A percentile compares a stretch with the other conserved stretches of the same genome.
phyloP scores from a whole-genome alignment of 2,888 invertebrate species.

The Tenthredo scrophulariae region DNA sequence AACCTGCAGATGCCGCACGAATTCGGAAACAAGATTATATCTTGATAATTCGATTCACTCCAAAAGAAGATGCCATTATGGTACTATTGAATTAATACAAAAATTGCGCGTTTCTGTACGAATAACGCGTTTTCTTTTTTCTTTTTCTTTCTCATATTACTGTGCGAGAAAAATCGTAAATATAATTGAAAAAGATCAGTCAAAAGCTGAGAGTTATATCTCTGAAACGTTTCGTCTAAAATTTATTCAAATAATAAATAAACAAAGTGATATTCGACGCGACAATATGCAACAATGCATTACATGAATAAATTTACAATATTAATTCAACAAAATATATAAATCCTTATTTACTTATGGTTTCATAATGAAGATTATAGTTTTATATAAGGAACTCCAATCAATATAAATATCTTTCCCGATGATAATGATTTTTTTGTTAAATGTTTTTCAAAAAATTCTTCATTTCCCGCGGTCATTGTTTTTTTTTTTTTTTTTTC shows the following conservation, averaged over 20 bases:
- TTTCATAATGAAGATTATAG: too few species aligned
- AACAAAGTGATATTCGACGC: neutral
- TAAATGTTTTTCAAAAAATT: neutral
- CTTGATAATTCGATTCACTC: too few species aligned
- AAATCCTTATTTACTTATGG: too few species aligned
- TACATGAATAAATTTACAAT: neutral
- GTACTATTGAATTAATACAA: too few species aligned
- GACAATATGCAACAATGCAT: neutral
- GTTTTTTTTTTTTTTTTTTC: too few species aligned
- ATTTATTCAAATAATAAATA: neutral
- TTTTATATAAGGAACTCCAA: neutral
- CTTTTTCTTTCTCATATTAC: too few species aligned
- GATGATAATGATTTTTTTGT: neutral
- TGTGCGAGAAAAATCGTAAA: neutral
- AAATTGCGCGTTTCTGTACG: neutral
- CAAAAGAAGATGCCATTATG: too few species aligned
- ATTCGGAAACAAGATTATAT: too few species aligned
- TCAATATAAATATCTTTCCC: neutral
- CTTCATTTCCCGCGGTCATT: neutral
- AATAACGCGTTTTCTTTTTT: too few species aligned
- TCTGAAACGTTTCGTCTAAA: neutral
- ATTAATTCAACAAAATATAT: neutral
- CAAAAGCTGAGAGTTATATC: neutral
- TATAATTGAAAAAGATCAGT: neutral
- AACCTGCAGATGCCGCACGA: too few species aligned